A percentile compares a stretch with the other conserved stretches of the same genome.
phyloP scores from a whole-genome alignment of 2,888 invertebrate genomes.

The Smittia aterrima region DNA sequence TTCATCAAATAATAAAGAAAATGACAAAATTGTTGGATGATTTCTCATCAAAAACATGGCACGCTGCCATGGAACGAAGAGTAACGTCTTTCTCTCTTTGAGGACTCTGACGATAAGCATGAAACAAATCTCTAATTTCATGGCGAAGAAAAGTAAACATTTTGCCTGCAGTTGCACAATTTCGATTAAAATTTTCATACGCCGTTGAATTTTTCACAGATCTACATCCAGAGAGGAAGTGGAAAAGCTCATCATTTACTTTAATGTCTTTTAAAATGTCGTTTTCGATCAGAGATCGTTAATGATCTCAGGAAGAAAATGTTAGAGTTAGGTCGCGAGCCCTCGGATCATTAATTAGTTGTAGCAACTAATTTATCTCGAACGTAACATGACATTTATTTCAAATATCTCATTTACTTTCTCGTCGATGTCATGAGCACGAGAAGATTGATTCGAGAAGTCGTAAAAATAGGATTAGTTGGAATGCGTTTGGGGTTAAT shows the following conservation, averaged over 20 bases:
- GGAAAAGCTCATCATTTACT: neutral
- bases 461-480: neutral
- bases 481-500: conserved; percentile 24
- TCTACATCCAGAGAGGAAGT: conserved; percentile 6
- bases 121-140: conserved; percentile 34
- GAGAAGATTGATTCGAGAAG: neutral
- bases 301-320: conserved; percentile 32
- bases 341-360: conserved; percentile 33
- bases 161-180: conserved; percentile 16
- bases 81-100: neutral
- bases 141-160: conserved; percentile 32
- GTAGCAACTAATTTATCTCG: conserved; percentile 40
- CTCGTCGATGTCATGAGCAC: too few relatives aligned
- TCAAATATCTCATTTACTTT: conserved; percentile 20
- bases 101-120: conserved; percentile 23
- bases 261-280: conserved; percentile 12
- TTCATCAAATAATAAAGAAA: neutral
- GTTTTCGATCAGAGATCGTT: conserved; percentile 26
- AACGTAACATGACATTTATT: conserved; percentile 38
- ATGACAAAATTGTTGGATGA: conserved; percentile 14
- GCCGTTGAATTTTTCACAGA: neutral
- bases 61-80: conserved; percentile 5
- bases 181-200: conserved; percentile 14
- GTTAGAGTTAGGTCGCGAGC: conserved; percentile 12
- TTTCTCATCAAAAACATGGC: conserved; percentile 5